Conservation (phyloP, 2,113 vertebrate genomes). For the Shinisaurus crocodilurus region DNA sequence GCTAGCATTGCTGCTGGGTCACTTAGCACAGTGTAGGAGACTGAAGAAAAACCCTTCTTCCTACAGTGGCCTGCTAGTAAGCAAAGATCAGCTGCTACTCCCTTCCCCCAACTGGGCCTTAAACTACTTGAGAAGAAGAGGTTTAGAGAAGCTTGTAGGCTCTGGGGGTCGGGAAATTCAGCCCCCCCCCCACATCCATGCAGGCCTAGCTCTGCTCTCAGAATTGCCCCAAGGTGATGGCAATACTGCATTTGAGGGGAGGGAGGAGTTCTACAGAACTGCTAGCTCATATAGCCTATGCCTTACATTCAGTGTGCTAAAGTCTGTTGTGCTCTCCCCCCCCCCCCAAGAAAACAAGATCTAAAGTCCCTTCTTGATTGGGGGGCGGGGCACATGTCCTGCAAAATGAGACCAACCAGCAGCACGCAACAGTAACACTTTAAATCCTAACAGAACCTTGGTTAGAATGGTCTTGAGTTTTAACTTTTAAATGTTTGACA, state of each 20-base stretch:
- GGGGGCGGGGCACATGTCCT: neutral
- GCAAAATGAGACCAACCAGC: neutral
- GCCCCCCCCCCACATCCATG: neutral
- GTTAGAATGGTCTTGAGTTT: neutral
- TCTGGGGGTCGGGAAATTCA: neutral
- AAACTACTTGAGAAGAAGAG: neutral
- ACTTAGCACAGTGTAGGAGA: neutral
- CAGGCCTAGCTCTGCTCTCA: neutral
- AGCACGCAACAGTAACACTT: neutral
- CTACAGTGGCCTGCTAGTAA: neutral
- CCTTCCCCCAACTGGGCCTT: neutral
- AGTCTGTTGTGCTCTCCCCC: rapidly evolving
- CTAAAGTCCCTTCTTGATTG: neutral
- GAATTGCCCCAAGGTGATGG: neutral
- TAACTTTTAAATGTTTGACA: neutral
- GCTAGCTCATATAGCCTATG: neutral
- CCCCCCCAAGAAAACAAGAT: rapidly evolving
- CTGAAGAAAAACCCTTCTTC: too few species aligned
- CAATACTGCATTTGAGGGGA: neutral
- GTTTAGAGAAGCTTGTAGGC: neutral
- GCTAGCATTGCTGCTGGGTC: neutral
- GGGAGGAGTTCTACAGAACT: neutral
- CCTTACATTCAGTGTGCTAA: neutral
- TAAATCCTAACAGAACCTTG: neutral
- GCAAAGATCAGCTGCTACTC: too few species aligned